Evolutionary conservation across 2,888 invertebrate species (phyloP).

Genomic region (Sinhomidia bicolor): DNA sequence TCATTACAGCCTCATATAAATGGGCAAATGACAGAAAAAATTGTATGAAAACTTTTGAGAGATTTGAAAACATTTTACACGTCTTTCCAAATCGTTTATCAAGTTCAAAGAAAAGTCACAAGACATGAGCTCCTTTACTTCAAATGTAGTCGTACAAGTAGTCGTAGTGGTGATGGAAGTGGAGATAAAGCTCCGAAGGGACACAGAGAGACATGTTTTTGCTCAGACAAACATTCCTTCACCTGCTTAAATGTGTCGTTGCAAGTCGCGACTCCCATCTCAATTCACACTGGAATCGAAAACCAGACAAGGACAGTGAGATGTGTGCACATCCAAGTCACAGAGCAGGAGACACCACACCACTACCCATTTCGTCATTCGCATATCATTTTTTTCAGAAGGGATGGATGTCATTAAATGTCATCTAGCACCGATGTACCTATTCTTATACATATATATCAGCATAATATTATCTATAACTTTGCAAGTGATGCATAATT

Average conservation of each 20-base stretch:
- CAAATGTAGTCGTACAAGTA: neutral
- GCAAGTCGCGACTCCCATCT: neutral
- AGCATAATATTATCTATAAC: too few relatives aligned
- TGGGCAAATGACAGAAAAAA: neutral
- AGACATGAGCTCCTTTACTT: neutral
- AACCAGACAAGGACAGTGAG: neutral
- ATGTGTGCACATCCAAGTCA: too few relatives aligned
- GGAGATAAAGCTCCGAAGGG: neutral
- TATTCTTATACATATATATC: too few relatives aligned
- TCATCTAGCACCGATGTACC: too few relatives aligned
- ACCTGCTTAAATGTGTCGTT: neutral
- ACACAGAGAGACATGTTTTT: neutral
- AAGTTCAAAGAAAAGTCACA: neutral
- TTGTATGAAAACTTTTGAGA: neutral
- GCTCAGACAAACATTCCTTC: conserved; percentile 8
- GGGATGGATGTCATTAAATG: too few relatives aligned
- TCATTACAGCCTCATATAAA: conserved; percentile 40
- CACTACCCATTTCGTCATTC: too few relatives aligned
- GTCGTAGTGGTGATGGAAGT: neutral
- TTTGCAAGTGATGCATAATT: too few relatives aligned
- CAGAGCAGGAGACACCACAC: too few relatives aligned
- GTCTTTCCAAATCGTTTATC: neutral
- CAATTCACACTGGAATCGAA: neutral
- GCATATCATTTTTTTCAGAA: too few relatives aligned
- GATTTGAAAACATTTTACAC: neutral